Conservation (phyloP, 92 coral and sea anemone species). For the Meandrina meandrites region DNA sequence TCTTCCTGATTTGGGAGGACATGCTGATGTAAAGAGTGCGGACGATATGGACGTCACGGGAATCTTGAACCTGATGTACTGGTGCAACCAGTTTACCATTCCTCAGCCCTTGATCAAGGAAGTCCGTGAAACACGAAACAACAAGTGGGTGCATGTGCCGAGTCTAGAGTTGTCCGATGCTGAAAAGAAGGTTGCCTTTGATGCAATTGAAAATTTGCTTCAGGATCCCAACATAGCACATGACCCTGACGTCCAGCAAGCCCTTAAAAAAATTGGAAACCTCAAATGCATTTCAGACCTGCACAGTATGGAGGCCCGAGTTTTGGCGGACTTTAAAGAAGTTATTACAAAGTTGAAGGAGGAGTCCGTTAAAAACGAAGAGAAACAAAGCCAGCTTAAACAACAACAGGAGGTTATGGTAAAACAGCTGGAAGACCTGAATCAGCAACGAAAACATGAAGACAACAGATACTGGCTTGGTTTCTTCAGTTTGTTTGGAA, state of each 20-base stretch:
- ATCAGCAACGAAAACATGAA: background rate
- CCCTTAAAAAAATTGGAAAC: slow-evolving; percentile 34
- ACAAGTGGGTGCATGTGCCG: slow-evolving; percentile 82
- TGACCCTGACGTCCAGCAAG: slow-evolving; percentile 55
- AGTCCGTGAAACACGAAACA: slow-evolving; percentile 69
- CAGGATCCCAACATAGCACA: slow-evolving; percentile 63
- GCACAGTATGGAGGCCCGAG: slow-evolving; percentile 26
- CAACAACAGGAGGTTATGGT: background rate
- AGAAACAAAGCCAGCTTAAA: slow-evolving; percentile 23
- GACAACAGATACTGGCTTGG: background rate
- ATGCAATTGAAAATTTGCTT: slow-evolving; percentile 60
- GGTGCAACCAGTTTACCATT: slow-evolving; percentile 56
- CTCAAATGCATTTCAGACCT: slow-evolving; percentile 25
- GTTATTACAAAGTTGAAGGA: slow-evolving; percentile 3
- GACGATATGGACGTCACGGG: slow-evolving; percentile 76
- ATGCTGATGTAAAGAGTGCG: slow-evolving; percentile 46
- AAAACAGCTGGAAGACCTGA: background rate
- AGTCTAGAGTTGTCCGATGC: slow-evolving; percentile 54
- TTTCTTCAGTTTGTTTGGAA: background rate
- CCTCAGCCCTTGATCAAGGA: slow-evolving; percentile 53
- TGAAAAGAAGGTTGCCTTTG: slow-evolving; percentile 73
- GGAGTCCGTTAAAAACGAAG: background rate
- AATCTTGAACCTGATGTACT: slow-evolving; percentile 70
- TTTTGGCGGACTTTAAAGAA: slow-evolving; percentile 12
- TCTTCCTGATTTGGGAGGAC: slow-evolving; percentile 71